Evolutionary conservation across 2,888 invertebrate species (phyloP).

Genomic region (Eupithecia insigniata): DNA sequence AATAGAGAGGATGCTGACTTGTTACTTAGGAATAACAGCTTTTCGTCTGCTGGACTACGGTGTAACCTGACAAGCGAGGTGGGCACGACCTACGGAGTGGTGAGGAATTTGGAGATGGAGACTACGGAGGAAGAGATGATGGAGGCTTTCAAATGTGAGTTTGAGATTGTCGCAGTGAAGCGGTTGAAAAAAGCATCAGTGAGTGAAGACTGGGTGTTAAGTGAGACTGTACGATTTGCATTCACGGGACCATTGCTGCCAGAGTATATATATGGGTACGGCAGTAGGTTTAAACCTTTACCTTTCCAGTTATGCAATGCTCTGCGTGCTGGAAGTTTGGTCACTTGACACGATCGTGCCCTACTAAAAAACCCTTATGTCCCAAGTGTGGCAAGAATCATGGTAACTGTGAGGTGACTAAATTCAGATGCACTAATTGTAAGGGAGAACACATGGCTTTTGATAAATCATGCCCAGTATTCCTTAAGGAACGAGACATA

Average conservation of each 20-base stretch:
- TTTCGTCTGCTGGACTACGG: background rate
- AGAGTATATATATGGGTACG: background rate
- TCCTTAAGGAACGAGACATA: too few species aligned
- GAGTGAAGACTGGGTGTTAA: background rate
- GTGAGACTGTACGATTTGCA: background rate
- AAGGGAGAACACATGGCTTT: conserved; percentile 22
- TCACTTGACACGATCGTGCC: too few species aligned
- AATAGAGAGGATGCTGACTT: background rate
- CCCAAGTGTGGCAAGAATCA: too few species aligned
- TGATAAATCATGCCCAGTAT: too few species aligned
- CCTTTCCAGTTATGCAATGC: background rate
- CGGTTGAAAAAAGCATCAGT: background rate
- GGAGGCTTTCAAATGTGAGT: background rate
- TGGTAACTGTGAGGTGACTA: too few species aligned
- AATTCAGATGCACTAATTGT: background rate
- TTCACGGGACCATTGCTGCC: background rate
- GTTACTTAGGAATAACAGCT: background rate
- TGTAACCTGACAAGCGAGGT: background rate
- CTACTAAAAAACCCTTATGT: too few species aligned
- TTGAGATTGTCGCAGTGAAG: background rate
- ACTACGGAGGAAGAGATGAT: background rate
- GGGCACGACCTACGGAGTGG: conserved; percentile 8
- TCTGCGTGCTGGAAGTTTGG: background rate
- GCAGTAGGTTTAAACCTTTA: background rate
- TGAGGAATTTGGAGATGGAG: background rate